Evolutionary conservation across 1,140 invertebrate genomes (phyloP).

Genomic region (Nebria ingens): DNA sequence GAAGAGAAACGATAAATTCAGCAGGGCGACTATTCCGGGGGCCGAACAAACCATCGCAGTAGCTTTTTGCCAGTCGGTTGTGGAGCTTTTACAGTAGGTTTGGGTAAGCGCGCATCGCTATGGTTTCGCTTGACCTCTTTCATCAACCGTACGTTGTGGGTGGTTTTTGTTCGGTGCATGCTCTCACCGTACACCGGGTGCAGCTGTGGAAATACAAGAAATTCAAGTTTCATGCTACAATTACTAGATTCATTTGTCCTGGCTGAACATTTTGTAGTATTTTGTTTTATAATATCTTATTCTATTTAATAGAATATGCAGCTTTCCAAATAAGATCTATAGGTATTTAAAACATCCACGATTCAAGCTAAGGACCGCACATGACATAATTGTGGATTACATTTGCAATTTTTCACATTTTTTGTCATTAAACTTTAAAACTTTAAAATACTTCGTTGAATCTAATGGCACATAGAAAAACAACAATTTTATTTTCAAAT

Average conservation of each 20-base stretch:
- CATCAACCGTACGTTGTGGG: slow-evolving; percentile 21
- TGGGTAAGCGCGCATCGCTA: slow-evolving; percentile 15
- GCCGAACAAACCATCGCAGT: neutral
- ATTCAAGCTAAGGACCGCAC: no score
- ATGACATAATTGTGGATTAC: no score
- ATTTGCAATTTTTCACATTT: no score
- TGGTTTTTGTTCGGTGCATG: slow-evolving; percentile 17
- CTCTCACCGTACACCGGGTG: slow-evolving; percentile 16
- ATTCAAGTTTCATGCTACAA: neutral
- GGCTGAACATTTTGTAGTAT: no score
- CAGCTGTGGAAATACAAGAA: slow-evolving; percentile 15
- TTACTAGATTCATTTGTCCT: neutral
- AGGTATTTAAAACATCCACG: no score
- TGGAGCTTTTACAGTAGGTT: slow-evolving; percentile 16
- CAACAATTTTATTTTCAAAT: no score
- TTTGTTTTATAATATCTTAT: no score
- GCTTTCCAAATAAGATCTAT: no score
- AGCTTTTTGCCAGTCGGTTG: slow-evolving; percentile 2
- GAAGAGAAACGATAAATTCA: neutral
- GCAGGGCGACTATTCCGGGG: neutral
- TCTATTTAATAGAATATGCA: no score
- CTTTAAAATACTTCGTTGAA: no score
- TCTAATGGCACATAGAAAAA: no score
- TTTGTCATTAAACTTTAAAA: no score
- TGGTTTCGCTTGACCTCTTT: slow-evolving; percentile 19